Conservation (phyloP, 2,888 invertebrate genomes). For the Chloroclystis v-ata region DNA sequence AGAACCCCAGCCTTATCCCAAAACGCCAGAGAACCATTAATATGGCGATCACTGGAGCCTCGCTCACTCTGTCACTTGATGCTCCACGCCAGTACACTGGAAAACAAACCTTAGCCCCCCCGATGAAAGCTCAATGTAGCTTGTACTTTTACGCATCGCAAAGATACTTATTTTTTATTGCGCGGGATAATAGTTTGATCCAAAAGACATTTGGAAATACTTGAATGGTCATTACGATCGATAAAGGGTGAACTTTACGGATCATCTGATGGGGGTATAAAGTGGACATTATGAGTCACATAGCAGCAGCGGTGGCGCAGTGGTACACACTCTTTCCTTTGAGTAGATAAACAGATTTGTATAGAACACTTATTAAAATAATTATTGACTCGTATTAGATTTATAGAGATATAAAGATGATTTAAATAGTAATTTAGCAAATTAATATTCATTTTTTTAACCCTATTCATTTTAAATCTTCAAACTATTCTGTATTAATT, state of each 20-base stretch:
- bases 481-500: no score
- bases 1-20: background rate
- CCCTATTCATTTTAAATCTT: no score
- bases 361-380: no score
- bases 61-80: background rate
- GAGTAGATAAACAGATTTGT: no score
- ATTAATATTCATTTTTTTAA: no score
- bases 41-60: conserved; percentile 64
- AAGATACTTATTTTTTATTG: background rate
- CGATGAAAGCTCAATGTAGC: background rate
- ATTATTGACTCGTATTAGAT: no score
- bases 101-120: conserved; percentile 9
- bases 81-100: conserved; percentile 9
- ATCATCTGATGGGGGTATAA: background rate
- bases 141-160: background rate
- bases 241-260: background rate
- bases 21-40: conserved; percentile 50
- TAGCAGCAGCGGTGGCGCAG: no score
- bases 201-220: conserved; percentile 3
- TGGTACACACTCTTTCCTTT: no score
- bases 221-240: conserved; percentile 1
- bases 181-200: conserved; percentile 4
- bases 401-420: no score
- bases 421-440: no score
- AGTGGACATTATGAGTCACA: no score